phyloP scores from a whole-genome alignment of 1,140 invertebrate species.

The Drosophila nikananu region DNA sequence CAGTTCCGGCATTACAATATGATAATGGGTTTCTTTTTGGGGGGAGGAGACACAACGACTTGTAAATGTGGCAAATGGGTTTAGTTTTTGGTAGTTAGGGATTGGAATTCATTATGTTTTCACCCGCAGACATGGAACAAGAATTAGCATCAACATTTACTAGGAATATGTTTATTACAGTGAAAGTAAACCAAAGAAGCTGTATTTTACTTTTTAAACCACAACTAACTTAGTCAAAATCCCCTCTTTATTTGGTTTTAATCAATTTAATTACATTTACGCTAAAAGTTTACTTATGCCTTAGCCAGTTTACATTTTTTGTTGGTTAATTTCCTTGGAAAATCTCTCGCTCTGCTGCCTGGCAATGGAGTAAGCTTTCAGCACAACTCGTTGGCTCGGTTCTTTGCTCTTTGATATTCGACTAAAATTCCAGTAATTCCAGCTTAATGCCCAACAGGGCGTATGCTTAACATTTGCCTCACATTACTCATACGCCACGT shows the following conservation, averaged over 20 bases:
- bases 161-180: not conserved
- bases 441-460: constrained; percentile 57
- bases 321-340: not conserved
- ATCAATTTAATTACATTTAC: constrained; percentile 11
- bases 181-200: not conserved
- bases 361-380: constrained; percentile 13
- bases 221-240: not conserved
- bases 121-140: not conserved
- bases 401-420: constrained; percentile 43
- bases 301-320: not conserved
- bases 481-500: constrained; percentile 55
- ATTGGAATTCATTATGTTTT: not conserved
- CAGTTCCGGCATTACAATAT: constrained; percentile 25
- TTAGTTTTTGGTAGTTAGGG: not conserved
- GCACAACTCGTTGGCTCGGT: constrained; percentile 23
- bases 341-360: not conserved
- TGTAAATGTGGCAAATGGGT: constrained; percentile 9
- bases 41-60: not conserved
- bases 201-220: not conserved
- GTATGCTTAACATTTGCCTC: constrained; percentile 54
- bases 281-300: not conserved
- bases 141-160: not conserved
- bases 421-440: constrained; percentile 51
- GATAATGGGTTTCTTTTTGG: constrained; percentile 25
- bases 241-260: not conserved